Evolutionary conservation across 2,888 invertebrate species (phyloP).

Genomic region (Rugalucina vietnamica): DNA sequence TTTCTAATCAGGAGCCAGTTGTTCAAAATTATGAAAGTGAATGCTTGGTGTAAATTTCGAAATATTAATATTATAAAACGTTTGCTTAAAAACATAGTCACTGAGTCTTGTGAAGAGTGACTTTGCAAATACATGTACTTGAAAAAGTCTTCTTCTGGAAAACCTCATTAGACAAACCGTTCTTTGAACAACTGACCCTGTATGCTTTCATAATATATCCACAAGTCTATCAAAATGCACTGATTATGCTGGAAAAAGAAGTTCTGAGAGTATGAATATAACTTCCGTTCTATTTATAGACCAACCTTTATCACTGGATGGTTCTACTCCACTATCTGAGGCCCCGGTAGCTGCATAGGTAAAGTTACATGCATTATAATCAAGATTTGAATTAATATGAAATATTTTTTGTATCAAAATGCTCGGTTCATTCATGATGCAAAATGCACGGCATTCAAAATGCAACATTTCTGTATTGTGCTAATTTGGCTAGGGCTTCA

Average conservation of each 20-base stretch:
- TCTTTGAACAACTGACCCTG: no score
- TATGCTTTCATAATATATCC: background rate
- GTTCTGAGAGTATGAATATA: constrained; percentile 7
- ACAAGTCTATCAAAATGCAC: constrained; percentile 20
- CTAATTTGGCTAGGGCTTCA: no score
- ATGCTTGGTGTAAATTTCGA: no score
- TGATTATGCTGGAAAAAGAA: constrained; percentile 44
- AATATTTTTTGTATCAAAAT: background rate
- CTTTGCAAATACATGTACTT: no score
- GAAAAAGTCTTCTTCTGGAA: no score
- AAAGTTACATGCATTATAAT: constrained; percentile 58
- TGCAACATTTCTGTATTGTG: background rate
- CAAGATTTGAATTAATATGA: background rate
- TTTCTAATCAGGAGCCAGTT: no score
- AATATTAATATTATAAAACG: no score
- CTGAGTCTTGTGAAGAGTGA: no score
- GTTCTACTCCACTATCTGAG: constrained; percentile 48
- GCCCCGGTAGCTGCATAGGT: constrained; percentile 62
- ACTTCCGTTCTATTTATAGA: constrained; percentile 58
- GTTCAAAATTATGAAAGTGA: no score
- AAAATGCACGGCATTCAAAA: background rate
- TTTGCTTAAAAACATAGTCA: no score
- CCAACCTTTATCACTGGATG: constrained; percentile 69
- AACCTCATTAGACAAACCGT: no score
- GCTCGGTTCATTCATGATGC: background rate